phyloP scores from a whole-genome alignment of 2,888 invertebrate genomes.

The Drosophila meridionalis region DNA sequence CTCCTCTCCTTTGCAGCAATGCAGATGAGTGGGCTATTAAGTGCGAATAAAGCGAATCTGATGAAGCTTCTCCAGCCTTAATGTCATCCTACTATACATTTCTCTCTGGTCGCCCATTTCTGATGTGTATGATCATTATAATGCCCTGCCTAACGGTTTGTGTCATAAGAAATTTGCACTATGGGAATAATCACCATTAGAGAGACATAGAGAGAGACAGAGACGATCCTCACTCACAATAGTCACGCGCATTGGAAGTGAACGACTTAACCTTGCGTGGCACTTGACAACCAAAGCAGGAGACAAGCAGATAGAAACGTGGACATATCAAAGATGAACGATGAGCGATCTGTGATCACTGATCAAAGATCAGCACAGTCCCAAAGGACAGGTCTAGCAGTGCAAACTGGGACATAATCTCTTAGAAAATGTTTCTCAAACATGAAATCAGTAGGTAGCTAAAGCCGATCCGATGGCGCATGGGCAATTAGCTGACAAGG shows the following conservation, averaged over 20 bases:
- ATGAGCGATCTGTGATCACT: conserved; percentile 33
- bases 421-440: conserved; percentile 23
- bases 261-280: conserved; percentile 67
- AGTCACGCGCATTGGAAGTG: conserved; percentile 49
- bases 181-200: conserved; percentile 71
- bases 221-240: conserved; percentile 19
- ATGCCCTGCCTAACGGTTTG: conserved; percentile 42
- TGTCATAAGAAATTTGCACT: conserved; percentile 38
- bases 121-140: conserved; percentile 51
- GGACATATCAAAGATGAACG: conserved; percentile 48
- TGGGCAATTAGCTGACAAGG: conserved; percentile 65
- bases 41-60: conserved; percentile 28
- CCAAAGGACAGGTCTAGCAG: conserved; percentile 26
- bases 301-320: conserved; percentile 50
- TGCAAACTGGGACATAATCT: conserved; percentile 30
- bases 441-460: conserved; percentile 55
- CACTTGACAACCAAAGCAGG: conserved; percentile 45
- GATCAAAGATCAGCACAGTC: conserved; percentile 45
- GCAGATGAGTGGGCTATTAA: conserved; percentile 51
- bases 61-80: conserved; percentile 25
- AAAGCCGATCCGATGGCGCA: conserved; percentile 52
- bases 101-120: conserved; percentile 46
- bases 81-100: conserved; percentile 16
- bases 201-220: conserved; percentile 30
- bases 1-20: neutral